These are phyloP conservation scores for Marcusenius ussheri DNA, from an alignment of 2,113 vertebrate species.

Conservation along the genomic window DNA sequence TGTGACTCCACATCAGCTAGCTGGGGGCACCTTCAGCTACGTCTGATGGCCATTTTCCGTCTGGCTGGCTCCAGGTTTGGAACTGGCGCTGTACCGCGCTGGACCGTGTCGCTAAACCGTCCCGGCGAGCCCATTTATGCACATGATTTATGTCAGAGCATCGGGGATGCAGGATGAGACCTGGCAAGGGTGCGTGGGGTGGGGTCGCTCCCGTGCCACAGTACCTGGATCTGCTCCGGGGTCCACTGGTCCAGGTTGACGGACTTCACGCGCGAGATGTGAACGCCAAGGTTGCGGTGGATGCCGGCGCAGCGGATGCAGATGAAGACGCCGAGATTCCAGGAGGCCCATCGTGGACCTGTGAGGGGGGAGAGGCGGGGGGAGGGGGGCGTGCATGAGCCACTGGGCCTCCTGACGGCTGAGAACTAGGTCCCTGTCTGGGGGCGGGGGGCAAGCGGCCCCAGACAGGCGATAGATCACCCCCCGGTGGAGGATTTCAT, in stretches of 20 bases:
- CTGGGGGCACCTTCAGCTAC: neutral
- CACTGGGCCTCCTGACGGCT: neutral
- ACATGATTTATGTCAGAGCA: neutral
- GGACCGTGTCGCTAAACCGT: neutral
- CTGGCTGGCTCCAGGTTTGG: neutral
- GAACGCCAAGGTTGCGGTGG: slow-evolving; percentile 95
- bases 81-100: neutral
- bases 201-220: neutral
- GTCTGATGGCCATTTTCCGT: neutral
- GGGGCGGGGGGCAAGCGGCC: slow-evolving; percentile 16
- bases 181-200: no score
- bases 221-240: slow-evolving; percentile 93
- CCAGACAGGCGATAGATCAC: slow-evolving; percentile 36
- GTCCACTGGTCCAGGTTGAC: slow-evolving; percentile 99
- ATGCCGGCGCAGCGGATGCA: slow-evolving; percentile 98
- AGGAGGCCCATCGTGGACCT: slow-evolving; percentile 98
- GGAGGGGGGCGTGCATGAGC: neutral
- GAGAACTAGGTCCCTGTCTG: neutral
- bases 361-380: neutral
- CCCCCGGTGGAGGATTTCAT: slow-evolving; percentile 29
- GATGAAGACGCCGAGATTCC: slow-evolving; percentile 98
- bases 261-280: slow-evolving; percentile 98
- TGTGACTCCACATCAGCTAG: neutral
- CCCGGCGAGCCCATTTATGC: neutral
- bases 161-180: no score